Conservation (phyloP, 2,888 invertebrate genomes). For the Andrena flavipes region DNA sequence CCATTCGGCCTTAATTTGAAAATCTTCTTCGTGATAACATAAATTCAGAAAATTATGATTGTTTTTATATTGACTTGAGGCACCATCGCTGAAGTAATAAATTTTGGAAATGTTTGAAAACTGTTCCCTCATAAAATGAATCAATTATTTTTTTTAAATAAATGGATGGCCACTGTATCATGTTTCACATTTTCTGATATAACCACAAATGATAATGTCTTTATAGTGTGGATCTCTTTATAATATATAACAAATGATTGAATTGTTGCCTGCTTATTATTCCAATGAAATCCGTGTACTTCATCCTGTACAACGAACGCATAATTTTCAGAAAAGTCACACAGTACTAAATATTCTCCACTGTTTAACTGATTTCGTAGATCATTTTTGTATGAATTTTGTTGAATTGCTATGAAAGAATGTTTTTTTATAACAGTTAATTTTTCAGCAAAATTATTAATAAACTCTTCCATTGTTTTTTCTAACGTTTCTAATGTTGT, state of each 20-base stretch:
- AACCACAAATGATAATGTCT: background rate
- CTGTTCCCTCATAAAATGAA: no score
- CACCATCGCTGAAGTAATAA: no score
- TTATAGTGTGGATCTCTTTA: background rate
- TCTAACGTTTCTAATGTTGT: no score
- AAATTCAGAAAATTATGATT: no score
- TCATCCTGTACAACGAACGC: background rate
- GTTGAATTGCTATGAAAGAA: background rate
- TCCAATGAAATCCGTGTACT: background rate
- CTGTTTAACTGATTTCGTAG: background rate
- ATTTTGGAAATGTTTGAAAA: no score
- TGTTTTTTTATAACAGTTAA: background rate
- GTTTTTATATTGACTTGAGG: no score
- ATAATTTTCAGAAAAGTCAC: background rate
- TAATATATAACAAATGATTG: background rate
- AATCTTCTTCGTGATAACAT: no score
- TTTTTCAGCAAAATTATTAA: no score
- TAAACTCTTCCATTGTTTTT: no score
- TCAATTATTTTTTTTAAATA: no score
- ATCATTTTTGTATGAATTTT: background rate
- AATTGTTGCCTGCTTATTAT: background rate
- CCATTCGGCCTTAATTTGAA: no score
- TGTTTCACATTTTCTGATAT: constrained; percentile 3
- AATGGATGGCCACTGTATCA: background rate
- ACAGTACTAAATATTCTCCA: background rate